Percentiles rank a stretch among this genome's conserved stretches.
phyloP scores from a whole-genome alignment of 2,797 vertebrate species.

The Amazona ochrocephala region DNA sequence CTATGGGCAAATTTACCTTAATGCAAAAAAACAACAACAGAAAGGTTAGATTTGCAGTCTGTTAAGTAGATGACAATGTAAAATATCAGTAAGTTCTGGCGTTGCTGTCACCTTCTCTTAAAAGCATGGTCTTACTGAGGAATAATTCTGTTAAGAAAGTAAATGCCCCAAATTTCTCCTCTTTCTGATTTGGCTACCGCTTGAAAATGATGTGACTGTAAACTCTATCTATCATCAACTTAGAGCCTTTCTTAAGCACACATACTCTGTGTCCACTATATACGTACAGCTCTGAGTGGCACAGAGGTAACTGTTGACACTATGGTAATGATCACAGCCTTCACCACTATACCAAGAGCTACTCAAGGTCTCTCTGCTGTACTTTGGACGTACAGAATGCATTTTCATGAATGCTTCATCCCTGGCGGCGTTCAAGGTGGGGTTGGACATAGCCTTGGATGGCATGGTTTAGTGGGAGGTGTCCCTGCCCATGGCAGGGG shows the following conservation, averaged over 20 bases:
- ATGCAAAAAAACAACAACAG: neutral
- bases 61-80: neutral
- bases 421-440: too few relatives aligned
- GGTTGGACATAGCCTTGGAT: too few relatives aligned
- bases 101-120: neutral
- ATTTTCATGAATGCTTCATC: neutral
- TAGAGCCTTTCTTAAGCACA: neutral
- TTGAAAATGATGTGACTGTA: neutral
- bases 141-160: neutral
- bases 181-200: neutral
- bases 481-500: too few relatives aligned
- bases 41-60: neutral
- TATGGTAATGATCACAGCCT: neutral
- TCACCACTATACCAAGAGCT: neutral
- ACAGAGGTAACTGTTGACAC: neutral
- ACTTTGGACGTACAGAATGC: neutral
- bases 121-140: neutral
- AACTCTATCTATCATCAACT: neutral
- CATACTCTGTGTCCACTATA: neutral
- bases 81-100: neutral
- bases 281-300: neutral
- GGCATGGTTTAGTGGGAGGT: too few relatives aligned
- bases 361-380: neutral
- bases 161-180: neutral
- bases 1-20: neutral